These are phyloP conservation scores for Ramphastos sulfuratus DNA, from an alignment of 2,113 vertebrate genomes.

Conservation along the genomic window DNA sequence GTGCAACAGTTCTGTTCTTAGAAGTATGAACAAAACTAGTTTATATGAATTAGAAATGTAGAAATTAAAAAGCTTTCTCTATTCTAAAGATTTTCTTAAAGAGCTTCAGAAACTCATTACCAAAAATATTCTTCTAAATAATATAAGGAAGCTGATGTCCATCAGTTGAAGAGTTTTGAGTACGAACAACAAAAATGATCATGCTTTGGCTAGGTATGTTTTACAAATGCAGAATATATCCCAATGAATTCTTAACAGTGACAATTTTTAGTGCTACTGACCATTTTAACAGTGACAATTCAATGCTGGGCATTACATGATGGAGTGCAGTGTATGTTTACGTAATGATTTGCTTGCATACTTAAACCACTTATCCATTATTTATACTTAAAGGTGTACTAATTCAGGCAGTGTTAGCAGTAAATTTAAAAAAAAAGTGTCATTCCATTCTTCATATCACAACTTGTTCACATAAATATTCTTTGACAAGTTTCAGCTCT, in stretches of 20 bases:
- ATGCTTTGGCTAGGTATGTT: not conserved
- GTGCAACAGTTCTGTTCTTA: not conserved
- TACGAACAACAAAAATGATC: not conserved
- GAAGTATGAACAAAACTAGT: not conserved
- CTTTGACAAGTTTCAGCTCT: not conserved
- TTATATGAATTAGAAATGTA: not conserved
- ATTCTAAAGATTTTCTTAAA: not conserved
- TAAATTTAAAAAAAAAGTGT: not conserved
- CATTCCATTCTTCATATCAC: not conserved
- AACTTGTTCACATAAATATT: slow-evolving; percentile 21
- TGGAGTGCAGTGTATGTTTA: not conserved
- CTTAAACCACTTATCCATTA: slow-evolving; percentile 18
- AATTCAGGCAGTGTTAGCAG: not conserved
- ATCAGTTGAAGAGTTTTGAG: not conserved
- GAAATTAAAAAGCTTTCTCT: not conserved
- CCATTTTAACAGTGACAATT: not conserved
- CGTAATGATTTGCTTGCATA: not conserved
- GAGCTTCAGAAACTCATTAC: not conserved
- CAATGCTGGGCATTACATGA: not conserved
- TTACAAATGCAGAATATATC: not conserved
- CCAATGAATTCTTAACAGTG: not conserved
- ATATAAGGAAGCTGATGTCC: not conserved
- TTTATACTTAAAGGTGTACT: slow-evolving; percentile 25
- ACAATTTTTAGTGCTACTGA: not conserved
- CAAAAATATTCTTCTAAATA: not conserved